Conservation (phyloP, 2,113 vertebrate genomes). For the Vimba vimba region DNA sequence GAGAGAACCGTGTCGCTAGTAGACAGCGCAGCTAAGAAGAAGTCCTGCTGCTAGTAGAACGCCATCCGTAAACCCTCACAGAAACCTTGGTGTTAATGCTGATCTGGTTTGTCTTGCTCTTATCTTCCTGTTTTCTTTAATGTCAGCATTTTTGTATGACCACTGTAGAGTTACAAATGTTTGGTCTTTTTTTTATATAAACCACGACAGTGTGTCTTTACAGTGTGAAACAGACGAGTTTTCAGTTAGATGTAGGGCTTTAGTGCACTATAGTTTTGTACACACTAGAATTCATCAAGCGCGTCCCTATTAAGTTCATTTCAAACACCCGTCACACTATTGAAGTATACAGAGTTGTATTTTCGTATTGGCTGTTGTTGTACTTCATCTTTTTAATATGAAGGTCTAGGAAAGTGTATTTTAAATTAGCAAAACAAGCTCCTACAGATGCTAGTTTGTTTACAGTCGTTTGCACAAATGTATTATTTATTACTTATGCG, state of each 20-base stretch:
- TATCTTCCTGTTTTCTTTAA: background rate
- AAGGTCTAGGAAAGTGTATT: slow-evolving; percentile 17
- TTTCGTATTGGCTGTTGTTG: background rate
- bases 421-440: slow-evolving; percentile 30
- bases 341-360: slow-evolving; percentile 4
- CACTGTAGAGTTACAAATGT: background rate
- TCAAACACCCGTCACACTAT: slow-evolving; percentile 15
- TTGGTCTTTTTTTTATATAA: background rate
- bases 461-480: slow-evolving; percentile 44
- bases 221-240: background rate
- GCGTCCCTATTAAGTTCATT: background rate
- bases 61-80: slow-evolving; percentile 31
- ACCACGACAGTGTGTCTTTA: background rate
- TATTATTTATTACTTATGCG: slow-evolving; percentile 17
- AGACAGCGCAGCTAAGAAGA: slow-evolving; percentile 73
- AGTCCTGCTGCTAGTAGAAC: slow-evolving; percentile 80
- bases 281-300: background rate
- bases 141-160: background rate
- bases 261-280: slow-evolving; percentile 39
- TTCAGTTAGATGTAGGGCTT: background rate
- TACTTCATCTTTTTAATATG: slow-evolving; percentile 36
- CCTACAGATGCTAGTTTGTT: slow-evolving; percentile 4
- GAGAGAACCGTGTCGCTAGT: slow-evolving; percentile 82
- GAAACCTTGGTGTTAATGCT: slow-evolving; percentile 14
- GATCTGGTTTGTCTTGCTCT: background rate